Evolutionary conservation across 2,113 vertebrate species (phyloP), one percentile per base, ranked within the genome.

Genomic region (Salvelinus namaycush): DNA sequence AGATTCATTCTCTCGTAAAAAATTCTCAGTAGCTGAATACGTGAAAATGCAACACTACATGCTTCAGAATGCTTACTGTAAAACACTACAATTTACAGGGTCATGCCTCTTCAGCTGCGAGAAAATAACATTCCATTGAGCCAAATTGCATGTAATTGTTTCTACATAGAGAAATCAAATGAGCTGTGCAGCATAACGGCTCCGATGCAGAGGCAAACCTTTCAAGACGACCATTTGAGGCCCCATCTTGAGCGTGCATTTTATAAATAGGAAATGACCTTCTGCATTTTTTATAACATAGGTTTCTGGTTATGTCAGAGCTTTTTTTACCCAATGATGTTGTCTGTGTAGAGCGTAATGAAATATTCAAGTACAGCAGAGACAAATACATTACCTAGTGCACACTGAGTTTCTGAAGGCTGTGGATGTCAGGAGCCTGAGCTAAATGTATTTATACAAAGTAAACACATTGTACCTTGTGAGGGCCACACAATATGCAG

Each of bases 251-350:
- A 83, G 79, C 83, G 48, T 75, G 73, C 81, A 78, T 86, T 82
- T 83, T 84, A 86, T 84, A 86, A 88, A 88, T 83, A 84, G 82
- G 76, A 88, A 86, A 88, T 84, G 76, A 79, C 78, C 68, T 68
- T 51, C 73, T 86, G 82, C 82, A 86, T 88, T 81, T 86, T 88
- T 88, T 49, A 88, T 88, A 78, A 29, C 6, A 18, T 18, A 18
- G 14, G 67, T 68, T 9, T 34, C 2, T n/a, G 13, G 51, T 76
- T 74, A 54, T 71, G 77, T 75, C 76, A 75, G 77, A 76, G 60
- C 74, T 76, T 78, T 73, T 80, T 80, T 81, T 78, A 75, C 75
- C 72, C 49, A 60, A 34, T 29, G n/a, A 39, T 8, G 22, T 70
- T 54, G 57, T 74, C 57, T 73, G 31, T 64, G 57, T 73, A 83